A percentile compares a stretch with the other conserved stretches of the same genome.
phyloP scores from a whole-genome alignment of 2,113 vertebrate genomes.

The Panurus biarmicus region DNA sequence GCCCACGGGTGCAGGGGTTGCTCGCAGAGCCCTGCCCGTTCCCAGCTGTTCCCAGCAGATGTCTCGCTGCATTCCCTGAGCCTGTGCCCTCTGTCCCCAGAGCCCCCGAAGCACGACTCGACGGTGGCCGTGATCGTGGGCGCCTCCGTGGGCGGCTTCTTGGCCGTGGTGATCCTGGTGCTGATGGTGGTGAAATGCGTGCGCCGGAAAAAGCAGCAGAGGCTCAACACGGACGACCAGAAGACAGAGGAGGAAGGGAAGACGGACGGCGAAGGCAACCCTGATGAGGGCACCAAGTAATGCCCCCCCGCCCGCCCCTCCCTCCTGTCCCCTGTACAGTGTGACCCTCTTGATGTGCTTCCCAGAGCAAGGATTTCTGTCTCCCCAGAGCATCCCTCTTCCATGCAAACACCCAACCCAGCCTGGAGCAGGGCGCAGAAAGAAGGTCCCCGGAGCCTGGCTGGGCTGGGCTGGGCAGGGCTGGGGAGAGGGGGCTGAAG shows the following conservation, averaged over 20 bases:
- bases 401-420: neutral
- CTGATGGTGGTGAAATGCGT: constrained; percentile 94
- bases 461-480: neutral
- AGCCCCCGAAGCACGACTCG: constrained; percentile 87
- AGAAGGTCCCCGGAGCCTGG: neutral
- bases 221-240: constrained; percentile 89
- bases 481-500: neutral
- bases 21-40: neutral
- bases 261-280: constrained; percentile 84
- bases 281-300: constrained; percentile 88
- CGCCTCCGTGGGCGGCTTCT: constrained; percentile 86
- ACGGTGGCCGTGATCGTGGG: constrained; percentile 91
- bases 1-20: neutral
- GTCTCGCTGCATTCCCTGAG: neutral
- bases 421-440: neutral
- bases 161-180: constrained; percentile 89
- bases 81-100: constrained; percentile 55
- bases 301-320: neutral
- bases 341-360: constrained; percentile 28
- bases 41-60: neutral
- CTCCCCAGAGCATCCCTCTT: constrained; percentile 31
- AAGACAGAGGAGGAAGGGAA: constrained; percentile 97
- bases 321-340: neutral
- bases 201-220: constrained; percentile 89
- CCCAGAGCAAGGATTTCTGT: constrained; percentile 43